phyloP scores from a whole-genome alignment of 2,113 vertebrate genomes.

The Erinaceus europaeus region DNA sequence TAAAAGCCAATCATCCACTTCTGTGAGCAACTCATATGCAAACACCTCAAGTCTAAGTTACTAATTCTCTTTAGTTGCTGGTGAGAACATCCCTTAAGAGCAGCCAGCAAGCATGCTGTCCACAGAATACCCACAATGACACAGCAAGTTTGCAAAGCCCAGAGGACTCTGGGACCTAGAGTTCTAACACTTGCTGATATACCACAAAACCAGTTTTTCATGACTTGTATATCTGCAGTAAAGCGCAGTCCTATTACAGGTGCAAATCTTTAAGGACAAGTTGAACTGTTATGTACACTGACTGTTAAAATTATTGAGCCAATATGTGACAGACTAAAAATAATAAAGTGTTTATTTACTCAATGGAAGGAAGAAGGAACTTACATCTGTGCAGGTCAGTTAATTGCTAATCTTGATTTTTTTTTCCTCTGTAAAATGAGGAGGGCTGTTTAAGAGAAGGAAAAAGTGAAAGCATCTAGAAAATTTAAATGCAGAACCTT shows the following conservation, averaged over 20 bases:
- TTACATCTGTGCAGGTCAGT: neutral
- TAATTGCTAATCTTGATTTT: neutral
- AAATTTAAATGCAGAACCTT: neutral
- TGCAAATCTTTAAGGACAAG: neutral
- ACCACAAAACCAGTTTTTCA: neutral
- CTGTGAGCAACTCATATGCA: neutral
- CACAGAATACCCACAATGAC: neutral
- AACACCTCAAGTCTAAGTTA: neutral
- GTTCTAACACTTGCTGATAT: neutral
- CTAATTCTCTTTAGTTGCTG: neutral
- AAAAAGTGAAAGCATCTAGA: neutral
- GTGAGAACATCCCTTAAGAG: neutral
- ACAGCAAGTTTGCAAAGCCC: neutral
- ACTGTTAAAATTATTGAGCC: neutral
- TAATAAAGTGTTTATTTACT: neutral
- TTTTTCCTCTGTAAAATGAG: neutral
- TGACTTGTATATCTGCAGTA: neutral
- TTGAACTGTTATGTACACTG: neutral
- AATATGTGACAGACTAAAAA: constrained; percentile 8
- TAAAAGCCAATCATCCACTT: neutral
- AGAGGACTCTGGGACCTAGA: neutral
- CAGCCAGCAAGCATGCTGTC: neutral
- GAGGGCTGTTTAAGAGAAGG: neutral
- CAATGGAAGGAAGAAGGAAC: neutral
- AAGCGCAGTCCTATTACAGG: neutral